These are phyloP conservation scores for Aplysina aerophoba DNA, from an alignment of 37 sponge, comb jelly and placozoan genomes.

Conservation along the genomic window DNA sequence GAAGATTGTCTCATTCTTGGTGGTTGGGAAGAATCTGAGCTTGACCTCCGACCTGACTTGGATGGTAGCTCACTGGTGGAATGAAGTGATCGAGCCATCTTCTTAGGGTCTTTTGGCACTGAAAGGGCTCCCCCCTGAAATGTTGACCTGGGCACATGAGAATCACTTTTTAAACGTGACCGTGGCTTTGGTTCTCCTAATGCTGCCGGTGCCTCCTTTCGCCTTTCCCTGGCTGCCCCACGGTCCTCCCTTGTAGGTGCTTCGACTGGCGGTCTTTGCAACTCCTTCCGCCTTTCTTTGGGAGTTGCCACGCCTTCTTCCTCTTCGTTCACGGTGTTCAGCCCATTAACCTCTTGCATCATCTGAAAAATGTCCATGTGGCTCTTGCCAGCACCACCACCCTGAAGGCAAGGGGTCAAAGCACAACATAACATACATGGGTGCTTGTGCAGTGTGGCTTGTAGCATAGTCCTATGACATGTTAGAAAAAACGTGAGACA, in stretches of 20 bases:
- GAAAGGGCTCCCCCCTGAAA: no score
- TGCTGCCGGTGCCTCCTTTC: neutral
- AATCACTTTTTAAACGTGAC: neutral
- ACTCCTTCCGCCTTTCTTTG: no score
- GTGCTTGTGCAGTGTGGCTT: no score
- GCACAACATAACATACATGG: no score
- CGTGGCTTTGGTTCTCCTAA: neutral
- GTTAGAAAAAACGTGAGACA: neutral
- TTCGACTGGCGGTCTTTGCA: neutral
- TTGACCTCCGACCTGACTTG: neutral
- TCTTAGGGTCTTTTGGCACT: no score
- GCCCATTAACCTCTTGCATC: slow-evolving; percentile 22
- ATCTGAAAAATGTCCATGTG: slow-evolving; percentile 9
- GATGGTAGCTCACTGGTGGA: neutral
- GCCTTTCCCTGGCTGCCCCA: no score
- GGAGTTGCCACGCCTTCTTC: neutral
- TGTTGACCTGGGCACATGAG: no score
- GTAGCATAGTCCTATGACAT: no score
- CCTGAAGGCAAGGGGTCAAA: neutral
- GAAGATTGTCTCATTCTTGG: neutral
- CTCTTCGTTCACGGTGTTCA: neutral
- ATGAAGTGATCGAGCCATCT: neutral
- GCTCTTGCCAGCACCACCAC: neutral
- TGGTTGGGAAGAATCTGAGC: neutral
- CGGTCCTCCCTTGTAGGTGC: neutral